Evolutionary conservation across 2,797 vertebrate species (phyloP), one percentile per base, ranked within the genome.

Genomic region (Oophaga sylvatica): DNA sequence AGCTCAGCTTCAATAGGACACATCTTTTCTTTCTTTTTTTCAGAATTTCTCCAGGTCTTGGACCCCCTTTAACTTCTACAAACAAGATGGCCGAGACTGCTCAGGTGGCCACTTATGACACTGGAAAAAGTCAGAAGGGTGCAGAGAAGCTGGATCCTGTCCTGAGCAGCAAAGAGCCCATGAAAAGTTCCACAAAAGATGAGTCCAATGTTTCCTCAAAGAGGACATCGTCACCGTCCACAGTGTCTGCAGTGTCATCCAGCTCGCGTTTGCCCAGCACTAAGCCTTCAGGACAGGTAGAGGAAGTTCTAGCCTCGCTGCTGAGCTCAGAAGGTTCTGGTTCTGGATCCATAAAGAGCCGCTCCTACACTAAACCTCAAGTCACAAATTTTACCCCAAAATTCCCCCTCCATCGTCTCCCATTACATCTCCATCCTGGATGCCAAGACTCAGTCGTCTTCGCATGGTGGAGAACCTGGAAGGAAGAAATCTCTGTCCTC

Each of bases 21-120:
- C 48, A 59, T 59, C 57, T 16, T 35, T 0, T 41, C 35, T 19
- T 45, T 73, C 31, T 56, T 48, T 35, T 22, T 77, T 91, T 80
- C 86, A 93, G 91, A 15, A 0, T 90, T 63, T 82, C 88, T 78
- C 60, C 80, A 19, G 90, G 91, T 83, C 22, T 91, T 87, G 16
- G 83, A 59, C 85, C 81, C 19, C 5, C 57, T 19, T 5, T 45
- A 0, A 81, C 77, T 81, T 91, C 68, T 79, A 87, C 84, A 84
- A 90, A 73, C 19, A 85, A 90, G 29, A 88, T 92, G 80, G 91
- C 93, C 78, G 81, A 85, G 81, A 92, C 90, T 31, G 1, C 29
- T 56, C 92, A 89, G 29, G 91, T 93, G 70, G 90, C 91, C 41
- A 94, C 94, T 89, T 95, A 94, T 82, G 94, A 94, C 16, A 87